Evolutionary conservation across 2,888 invertebrate genomes (phyloP), one percentile per base, ranked within the genome.

Genomic region (Drosophila cognata): DNA sequence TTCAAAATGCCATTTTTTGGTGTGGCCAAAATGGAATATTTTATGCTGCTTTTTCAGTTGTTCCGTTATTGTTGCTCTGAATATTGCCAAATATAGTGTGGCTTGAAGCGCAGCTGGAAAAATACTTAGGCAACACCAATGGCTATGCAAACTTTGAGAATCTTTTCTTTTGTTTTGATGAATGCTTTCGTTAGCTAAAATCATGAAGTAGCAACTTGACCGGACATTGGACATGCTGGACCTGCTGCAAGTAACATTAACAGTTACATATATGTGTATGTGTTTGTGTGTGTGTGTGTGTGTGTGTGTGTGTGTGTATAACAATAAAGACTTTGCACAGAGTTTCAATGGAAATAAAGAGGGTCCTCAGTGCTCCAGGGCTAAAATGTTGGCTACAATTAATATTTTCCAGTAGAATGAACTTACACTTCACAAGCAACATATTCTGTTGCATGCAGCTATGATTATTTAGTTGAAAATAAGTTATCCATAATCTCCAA

Each of bases 51-150:
- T 16, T 43, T 43, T 43, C 41, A 57, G 41, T 57, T 57, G 57
- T 21, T 25, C 31, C 41, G 11, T 57, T 57, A 57, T 57, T 57
- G 41, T 43, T 57, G 41, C 57, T 13, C 25, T 36, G 36, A 55
- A 28, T 8, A 28, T 38, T 38, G 28, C n/a, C 36, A 29, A 56
- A 56, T 38, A 55, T 28, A 38, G 52, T 29, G 16, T 21, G 33
- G 52, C n/a, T 25, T 25, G 53, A 35, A 35, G 35, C 53, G 29
- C 41, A 57, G 56, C 56, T 57, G 38, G 29, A 57, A 25, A 29
- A 43, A 57, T 57, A 57, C 55, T 55, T 38, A 21, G 21, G 41
- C 57, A 57, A 57, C 61, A 61, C 53, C 61, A 38, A 53, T 61
- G 38, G 29, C 43, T 57, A 43, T 43, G 57, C 57, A 57, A 57